Evolutionary conservation across 2,113 vertebrate genomes (phyloP), one percentile per base, ranked within the genome.

Genomic region (Chlorocebus sabaeus): DNA sequence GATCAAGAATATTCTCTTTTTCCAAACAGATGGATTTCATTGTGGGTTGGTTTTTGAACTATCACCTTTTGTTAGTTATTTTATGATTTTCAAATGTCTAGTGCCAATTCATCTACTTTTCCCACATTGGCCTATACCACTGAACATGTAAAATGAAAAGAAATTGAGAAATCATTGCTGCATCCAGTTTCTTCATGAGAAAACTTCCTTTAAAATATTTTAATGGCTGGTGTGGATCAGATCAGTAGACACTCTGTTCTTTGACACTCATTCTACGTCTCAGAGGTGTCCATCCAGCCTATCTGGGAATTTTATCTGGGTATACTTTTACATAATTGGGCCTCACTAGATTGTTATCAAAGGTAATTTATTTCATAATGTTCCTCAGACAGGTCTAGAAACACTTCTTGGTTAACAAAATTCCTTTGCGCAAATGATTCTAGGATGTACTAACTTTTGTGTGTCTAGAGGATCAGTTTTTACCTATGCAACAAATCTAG

Each of bases 1-100:
- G 18, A 25, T 6, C 32, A 59, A 50, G 55, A 78, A 93, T 3
- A 59, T 96, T 27, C 20, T 80, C 20, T 86, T 82, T 48, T 55
- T 8, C 23, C 59, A 8, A 84, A 25, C 5, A 96, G 59, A 4
- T 5, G 0, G 1, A 45, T 30, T 79, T 79, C 32, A 1, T 8
- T 91, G 22, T 45, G 22, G 2, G 35, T 40, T 91, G 92, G 4
- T 92, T 27, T 93, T 89, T 94, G 35, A 93, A 86, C 78, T 38
- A 6, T 45, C 38, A n/a, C 9, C 38, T 84, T 93, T 96, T 48
- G 18, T 20, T 10, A 55, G 23, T 38, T 55, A 6, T 40, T 94
- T 96, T 94, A 59, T 79, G 75, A 40, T 96, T 93, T 92, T 78
- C 50, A 93, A 59, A 38, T 89, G 32, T 9, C 55, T 38, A 55